These are phyloP conservation scores for Ptychobarbus kaznakovi DNA, from an alignment of 2,797 vertebrate species.

Conservation along the genomic window DNA sequence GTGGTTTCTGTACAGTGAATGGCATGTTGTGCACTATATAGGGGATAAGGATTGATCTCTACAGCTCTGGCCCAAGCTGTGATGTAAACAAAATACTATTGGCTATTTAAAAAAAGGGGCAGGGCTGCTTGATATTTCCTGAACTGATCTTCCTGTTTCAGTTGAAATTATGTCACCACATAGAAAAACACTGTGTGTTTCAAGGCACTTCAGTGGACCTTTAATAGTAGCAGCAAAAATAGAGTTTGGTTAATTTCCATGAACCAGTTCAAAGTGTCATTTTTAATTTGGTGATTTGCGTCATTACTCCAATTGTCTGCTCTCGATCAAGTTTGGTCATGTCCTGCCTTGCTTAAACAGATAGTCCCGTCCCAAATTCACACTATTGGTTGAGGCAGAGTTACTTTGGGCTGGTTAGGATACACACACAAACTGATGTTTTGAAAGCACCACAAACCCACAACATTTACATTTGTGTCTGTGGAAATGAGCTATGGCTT, in stretches of 20 bases:
- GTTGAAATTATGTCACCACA: neutral
- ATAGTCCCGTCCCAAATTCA: neutral
- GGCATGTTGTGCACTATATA: too few species aligned
- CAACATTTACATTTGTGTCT: neutral
- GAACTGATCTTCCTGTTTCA: neutral
- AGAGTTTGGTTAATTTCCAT: neutral
- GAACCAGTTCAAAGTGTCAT: neutral
- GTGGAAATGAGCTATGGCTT: neutral
- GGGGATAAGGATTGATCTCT: too few species aligned
- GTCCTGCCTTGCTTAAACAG: neutral
- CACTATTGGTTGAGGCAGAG: neutral
- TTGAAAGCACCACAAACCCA: neutral
- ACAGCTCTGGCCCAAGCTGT: neutral
- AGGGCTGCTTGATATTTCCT: neutral
- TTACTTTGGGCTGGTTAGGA: conserved; percentile 11
- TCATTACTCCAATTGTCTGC: neutral
- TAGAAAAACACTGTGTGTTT: neutral
- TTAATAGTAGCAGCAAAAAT: neutral
- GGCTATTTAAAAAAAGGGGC: neutral
- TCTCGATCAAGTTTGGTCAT: neutral
- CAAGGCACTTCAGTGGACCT: too few species aligned
- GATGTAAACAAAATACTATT: neutral
- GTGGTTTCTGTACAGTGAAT: too few species aligned
- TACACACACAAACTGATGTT: neutral
- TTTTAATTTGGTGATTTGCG: neutral